phyloP scores from a whole-genome alignment of 2,113 vertebrate species.

The Lophius piscatorius region DNA sequence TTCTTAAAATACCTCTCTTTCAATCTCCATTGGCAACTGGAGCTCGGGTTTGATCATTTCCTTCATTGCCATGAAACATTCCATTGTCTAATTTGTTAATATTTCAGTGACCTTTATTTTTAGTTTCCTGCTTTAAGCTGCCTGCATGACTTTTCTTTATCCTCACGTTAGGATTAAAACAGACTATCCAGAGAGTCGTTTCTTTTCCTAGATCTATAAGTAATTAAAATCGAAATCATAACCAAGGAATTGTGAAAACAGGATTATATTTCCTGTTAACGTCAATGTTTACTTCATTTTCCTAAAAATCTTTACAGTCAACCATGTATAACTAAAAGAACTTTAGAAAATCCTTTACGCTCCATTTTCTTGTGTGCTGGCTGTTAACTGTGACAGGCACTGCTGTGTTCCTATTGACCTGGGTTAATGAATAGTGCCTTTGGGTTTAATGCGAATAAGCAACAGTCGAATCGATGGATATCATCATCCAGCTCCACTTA shows the following conservation, averaged over 20 bases:
- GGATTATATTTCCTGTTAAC: too few species aligned
- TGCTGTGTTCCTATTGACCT: conserved; percentile 27
- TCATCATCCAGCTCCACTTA: conserved; percentile 8
- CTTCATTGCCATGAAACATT: too few species aligned
- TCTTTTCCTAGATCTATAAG: too few species aligned
- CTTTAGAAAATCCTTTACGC: background rate
- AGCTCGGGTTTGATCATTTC: too few species aligned
- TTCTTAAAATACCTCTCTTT: too few species aligned
- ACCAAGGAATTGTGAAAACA: background rate
- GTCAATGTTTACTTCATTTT: too few species aligned
- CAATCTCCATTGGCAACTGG: too few species aligned
- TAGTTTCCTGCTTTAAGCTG: background rate
- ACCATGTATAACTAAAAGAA: too few species aligned
- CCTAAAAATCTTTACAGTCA: too few species aligned
- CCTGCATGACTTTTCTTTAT: conserved; percentile 18
- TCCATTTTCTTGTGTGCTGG: background rate
- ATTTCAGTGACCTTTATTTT: too few species aligned
- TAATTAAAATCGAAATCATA: conserved; percentile 1
- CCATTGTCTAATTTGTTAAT: too few species aligned
- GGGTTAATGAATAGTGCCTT: conserved; percentile 24
- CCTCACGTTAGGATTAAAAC: conserved; percentile 14
- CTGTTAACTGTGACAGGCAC: background rate
- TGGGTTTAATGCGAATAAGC: conserved; percentile 29
- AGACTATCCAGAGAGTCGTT: background rate
- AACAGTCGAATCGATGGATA: conserved; percentile 25